Base-by-base conservation (phyloP, 2,888 invertebrate genomes). In the Malacosoma neustria region DNA sequence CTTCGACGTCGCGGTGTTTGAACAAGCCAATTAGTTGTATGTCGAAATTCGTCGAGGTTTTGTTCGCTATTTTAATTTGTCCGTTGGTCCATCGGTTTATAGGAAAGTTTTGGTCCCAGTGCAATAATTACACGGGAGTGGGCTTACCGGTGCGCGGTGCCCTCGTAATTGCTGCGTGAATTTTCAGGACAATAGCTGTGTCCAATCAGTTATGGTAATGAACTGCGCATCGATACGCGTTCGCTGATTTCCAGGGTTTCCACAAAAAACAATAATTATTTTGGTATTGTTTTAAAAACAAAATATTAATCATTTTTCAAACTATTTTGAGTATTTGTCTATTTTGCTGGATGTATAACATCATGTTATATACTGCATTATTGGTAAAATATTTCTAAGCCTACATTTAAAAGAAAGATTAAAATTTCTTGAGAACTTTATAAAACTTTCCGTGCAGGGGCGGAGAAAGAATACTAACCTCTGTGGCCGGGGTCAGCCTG, bases 171-270 rank as follows among this genome's bases (percentile, higher is more conserved):
- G 49, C 42, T 38, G 42, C 40, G 45, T 43, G 42, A 47, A 46
- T 42, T 48, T 48, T 42, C 38, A 40, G 40, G 11, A 33, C 36
- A 36, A 43, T 43, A 51, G 41, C 46, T 48, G 45, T 45, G 50
- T 47, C 48, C 76, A 80, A 79, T 82, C 76, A 80, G 70, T 65
- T 79, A 81, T 82, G 81, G 64, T 74, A 80, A 79, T 77, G 66
- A 61, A 59, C 57, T 57, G 57, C 49, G 57, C 53, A 62, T 65
- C 62, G 64, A 68, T 66, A 61, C 56, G 51, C 22, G 22, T 5
- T 22, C 9, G 22, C 9, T 9, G 22, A 22, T 22, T 22, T 22
- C 22, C 22, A 9, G 22, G 22, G 22, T 22, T 51, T 35, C 39
- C 34, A 42, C 22, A 22, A 22, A 22, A n/a, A n/a, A n/a, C n/a